Percentiles rank a stretch among this genome's conserved stretches.
Conservation (phyloP, 2,888 invertebrate genomes). For the Archips crataeganus region DNA sequence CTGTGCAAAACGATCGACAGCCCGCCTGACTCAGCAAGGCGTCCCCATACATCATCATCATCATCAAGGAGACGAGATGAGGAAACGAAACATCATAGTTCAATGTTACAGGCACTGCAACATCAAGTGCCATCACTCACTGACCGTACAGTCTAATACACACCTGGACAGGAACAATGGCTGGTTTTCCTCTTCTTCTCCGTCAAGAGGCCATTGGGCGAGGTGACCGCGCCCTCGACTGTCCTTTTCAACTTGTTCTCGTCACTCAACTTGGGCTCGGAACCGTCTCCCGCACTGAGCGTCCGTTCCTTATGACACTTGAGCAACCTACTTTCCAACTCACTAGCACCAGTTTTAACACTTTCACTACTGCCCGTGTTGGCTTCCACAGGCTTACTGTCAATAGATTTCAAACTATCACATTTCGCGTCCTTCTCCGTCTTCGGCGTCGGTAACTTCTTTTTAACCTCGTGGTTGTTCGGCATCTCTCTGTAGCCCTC, state of each 20-base stretch:
- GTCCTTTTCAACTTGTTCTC: slow-evolving; percentile 77
- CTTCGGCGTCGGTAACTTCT: slow-evolving; percentile 77
- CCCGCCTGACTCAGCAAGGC: too few relatives aligned
- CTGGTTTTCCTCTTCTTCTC: slow-evolving; percentile 88
- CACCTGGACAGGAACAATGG: slow-evolving; percentile 85
- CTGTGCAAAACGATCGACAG: too few relatives aligned
- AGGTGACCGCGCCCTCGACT: slow-evolving; percentile 76
- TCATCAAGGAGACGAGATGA: background rate
- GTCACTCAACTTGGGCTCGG: slow-evolving; percentile 22
- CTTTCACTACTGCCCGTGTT: slow-evolving; percentile 67
- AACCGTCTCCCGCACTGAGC: slow-evolving; percentile 65
- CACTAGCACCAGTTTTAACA: slow-evolving; percentile 74
- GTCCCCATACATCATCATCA: too few relatives aligned
- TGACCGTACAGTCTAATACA: slow-evolving; percentile 50
- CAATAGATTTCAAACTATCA: slow-evolving; percentile 72
- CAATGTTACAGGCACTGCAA: too few relatives aligned
- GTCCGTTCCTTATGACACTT: slow-evolving; percentile 79
- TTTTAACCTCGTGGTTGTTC: slow-evolving; percentile 77
- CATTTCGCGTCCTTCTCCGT: slow-evolving; percentile 73
- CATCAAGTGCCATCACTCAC: slow-evolving; percentile 1
- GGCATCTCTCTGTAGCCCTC: slow-evolving; percentile 81
- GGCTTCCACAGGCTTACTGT: slow-evolving; percentile 72
- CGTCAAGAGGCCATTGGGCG: slow-evolving; percentile 86
- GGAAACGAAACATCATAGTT: background rate
- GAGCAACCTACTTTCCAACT: slow-evolving; percentile 70